Base-by-base conservation (phyloP, 2,113 vertebrate species). In the Oxygymnocypris stewartii region DNA sequence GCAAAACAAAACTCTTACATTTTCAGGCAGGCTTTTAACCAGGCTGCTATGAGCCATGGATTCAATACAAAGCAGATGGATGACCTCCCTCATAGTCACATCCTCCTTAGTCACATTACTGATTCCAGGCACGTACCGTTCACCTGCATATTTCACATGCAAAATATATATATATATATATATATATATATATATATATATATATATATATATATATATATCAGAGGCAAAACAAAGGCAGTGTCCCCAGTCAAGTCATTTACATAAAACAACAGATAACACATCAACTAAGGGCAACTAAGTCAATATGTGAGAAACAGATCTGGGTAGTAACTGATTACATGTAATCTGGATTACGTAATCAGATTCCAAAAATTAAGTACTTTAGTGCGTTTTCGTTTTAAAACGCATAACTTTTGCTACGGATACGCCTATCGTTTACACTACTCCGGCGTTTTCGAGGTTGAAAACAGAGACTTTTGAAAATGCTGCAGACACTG, bases 41-140 rank as follows among this genome's bases (percentile, higher is more conserved):
- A 99, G 95, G 79, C 95, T 96, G 91, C 98, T 99, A 82, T 99
- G 98, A 92, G 98, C 96, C 98, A 99, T 99, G 77, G 98, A 96
- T 89, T 99, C 97, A 91, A 99, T 99, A 91, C 97, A 99, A 57
- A 99, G 94, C 71, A 99, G 94, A 89, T 99, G 98, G 88, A 97
- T 94, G 42, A 99, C 97, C 93, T 99, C 98, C 91, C 98, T 96
- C 96, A 97, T 97, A 2, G 91, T 96, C 92, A 98, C 96, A 4
- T 99, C 97, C 89, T 99, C 97, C 92, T 95, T 98, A 87, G 95
- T 97, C 88, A 99, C 96, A 13, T 95, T 90, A 92, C 97, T 98
- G 90, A 99, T 93, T 81, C 98, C 98, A 51, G 98, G 97, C 28
- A 98, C 93, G 0, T 98, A 99, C 42, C 98, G 95, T 89, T 99